Evolutionary conservation across 2,888 invertebrate genomes (phyloP).

Genomic region (Campoplex capitator): DNA sequence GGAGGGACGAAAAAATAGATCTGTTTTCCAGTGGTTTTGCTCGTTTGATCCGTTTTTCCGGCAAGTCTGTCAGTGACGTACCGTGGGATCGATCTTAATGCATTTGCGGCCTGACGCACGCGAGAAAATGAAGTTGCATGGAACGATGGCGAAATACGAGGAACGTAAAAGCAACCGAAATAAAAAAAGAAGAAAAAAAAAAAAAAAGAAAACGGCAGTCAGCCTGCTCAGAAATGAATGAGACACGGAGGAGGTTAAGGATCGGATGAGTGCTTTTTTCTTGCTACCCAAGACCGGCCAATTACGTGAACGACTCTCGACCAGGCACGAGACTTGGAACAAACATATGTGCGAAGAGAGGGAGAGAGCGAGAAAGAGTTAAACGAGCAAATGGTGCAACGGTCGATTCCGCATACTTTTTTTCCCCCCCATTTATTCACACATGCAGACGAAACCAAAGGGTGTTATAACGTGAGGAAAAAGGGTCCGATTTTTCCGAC

Average conservation of each 20-base stretch:
- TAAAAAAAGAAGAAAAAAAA: background rate
- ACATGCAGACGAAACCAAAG: constrained; percentile 6
- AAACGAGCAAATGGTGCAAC: constrained; percentile 45
- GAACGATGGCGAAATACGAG: constrained; percentile 39
- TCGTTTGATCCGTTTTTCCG: constrained; percentile 1
- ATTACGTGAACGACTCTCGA: constrained; percentile 65
- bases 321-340: constrained; percentile 41
- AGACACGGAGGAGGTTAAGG: constrained; percentile 56
- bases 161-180: constrained; percentile 27
- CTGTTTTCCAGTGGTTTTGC: background rate
- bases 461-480: background rate
- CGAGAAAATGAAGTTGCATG: constrained; percentile 7
- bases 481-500: background rate
- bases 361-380: constrained; percentile 26
- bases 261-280: constrained; percentile 53
- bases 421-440: background rate
- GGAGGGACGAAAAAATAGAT: background rate
- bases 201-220: constrained; percentile 14
- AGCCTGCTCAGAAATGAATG: constrained; percentile 63
- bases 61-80: background rate
- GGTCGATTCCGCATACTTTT: constrained; percentile 46
- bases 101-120: constrained; percentile 1
- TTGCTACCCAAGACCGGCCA: constrained; percentile 53
- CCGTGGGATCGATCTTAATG: constrained; percentile 7
- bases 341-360: constrained; percentile 15